Percentiles rank a stretch among this genome's conserved stretches.
phyloP scores from a whole-genome alignment of 2,113 vertebrate genomes.

The Lophura nycthemera region DNA sequence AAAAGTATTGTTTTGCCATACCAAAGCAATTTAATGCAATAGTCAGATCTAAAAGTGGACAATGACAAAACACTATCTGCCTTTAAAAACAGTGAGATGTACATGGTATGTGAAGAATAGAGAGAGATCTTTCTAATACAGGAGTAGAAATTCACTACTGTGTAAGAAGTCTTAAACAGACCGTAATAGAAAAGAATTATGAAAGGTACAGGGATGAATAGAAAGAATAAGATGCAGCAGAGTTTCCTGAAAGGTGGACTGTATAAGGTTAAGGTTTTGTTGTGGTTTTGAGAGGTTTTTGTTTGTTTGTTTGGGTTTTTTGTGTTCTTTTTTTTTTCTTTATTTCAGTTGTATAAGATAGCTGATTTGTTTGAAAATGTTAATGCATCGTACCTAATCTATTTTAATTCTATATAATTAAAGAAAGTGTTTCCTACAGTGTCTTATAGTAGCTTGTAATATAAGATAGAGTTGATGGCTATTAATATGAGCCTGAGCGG shows the following conservation, averaged over 20 bases:
- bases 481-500: not conserved
- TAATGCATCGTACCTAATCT: not conserved
- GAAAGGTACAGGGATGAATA: not conserved
- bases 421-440: not conserved
- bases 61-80: not conserved
- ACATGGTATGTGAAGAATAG: rapidly evolving
- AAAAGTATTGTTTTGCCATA: not conserved
- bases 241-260: not conserved
- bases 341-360: not conserved
- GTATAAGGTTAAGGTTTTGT: not conserved
- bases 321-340: not conserved
- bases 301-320: not conserved
- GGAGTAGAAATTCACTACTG: not conserved
- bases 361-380: not conserved
- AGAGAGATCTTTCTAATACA: not conserved
- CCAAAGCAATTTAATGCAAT: not conserved
- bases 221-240: not conserved
- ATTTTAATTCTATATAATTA: not conserved
- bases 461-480: not conserved
- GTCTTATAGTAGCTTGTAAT: not conserved
- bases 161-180: not conserved
- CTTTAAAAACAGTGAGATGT: not conserved
- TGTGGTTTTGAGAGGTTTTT: not conserved
- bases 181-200: not conserved
- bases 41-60: rapidly evolving